Base-by-base conservation (phyloP, 2,113 vertebrate genomes). In the Anoplopoma fimbria region DNA sequence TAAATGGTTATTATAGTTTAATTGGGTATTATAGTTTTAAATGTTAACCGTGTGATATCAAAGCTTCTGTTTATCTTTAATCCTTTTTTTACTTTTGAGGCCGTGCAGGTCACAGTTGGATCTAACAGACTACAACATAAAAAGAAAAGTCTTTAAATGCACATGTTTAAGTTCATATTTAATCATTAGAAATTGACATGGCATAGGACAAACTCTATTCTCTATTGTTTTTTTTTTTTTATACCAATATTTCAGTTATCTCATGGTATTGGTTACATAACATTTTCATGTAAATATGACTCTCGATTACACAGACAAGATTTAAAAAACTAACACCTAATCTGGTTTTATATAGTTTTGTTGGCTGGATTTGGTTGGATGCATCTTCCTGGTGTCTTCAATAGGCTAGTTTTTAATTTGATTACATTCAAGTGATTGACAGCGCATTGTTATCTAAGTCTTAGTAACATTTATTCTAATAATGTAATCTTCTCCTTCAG, bases 401-500 rank as follows among this genome's bases (percentile, higher is more conserved):
- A 38, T 29, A 9, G 21, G 45, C 42, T 49, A 15, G 1, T 64
- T 29, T 47, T 29, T 33, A 15, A 42, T 42, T 27, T 29, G 55
- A 45, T 23, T 29, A 58, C 36, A 58, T 21, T 60, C 57, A 5
- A 34, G 23, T 69, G 38, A 69, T 58, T 36, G 8, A 45, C 21
- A 19, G 31, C 19, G 23, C 5, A n/a, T 38, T 51, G 23, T 51
- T 14, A 19, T 34, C 15, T 5, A 15, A 15, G n/a, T 64, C 29
- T 51, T 25, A 29, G 34, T 40, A 17, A 10, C 36, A 31, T 68
- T 14, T 38, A 13, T 3, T 42, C 14, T 36, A 62, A 55, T 36
- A 27, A 1, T 58, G 7, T 68, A 25, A 49, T 14, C 82, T 23
- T 51, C 21, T 81, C 36, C 17, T 72, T 12, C 65, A 90, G 87